These are phyloP conservation scores for Panthera leo DNA, from an alignment of 2,113 vertebrate genomes.

Conservation along the genomic window DNA sequence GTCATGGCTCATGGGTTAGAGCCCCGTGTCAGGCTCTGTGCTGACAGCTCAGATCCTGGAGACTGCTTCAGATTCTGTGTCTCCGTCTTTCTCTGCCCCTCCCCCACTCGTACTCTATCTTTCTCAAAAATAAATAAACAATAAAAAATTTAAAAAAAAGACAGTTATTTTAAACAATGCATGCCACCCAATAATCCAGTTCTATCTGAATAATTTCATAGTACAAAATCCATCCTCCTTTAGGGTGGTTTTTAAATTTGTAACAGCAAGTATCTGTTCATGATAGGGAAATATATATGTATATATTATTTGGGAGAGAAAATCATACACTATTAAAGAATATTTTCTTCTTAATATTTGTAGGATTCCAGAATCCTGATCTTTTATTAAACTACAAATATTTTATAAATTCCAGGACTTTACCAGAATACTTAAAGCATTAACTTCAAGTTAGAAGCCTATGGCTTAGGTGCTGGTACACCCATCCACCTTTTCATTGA, in stretches of 20 bases:
- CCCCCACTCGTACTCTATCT: too few species aligned
- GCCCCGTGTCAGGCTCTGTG: too few species aligned
- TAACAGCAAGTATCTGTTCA: background rate
- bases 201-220: slow-evolving; percentile 15
- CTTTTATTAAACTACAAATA: background rate
- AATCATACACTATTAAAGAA: background rate
- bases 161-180: background rate
- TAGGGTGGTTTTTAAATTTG: background rate
- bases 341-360: slow-evolving; percentile 27
- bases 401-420: background rate
- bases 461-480: background rate
- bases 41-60: too few species aligned
- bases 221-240: background rate
- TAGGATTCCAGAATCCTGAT: background rate
- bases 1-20: too few species aligned
- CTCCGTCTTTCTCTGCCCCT: too few species aligned
- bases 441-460: background rate
- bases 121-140: too few species aligned
- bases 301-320: slow-evolving; percentile 6
- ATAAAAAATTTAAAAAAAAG: too few species aligned
- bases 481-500: background rate
- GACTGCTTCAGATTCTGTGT: too few species aligned
- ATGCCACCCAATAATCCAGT: background rate
- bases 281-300: background rate
- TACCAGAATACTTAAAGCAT: background rate